phyloP scores from a whole-genome alignment of 2,888 invertebrate species.

The Galerucella pusilla region DNA sequence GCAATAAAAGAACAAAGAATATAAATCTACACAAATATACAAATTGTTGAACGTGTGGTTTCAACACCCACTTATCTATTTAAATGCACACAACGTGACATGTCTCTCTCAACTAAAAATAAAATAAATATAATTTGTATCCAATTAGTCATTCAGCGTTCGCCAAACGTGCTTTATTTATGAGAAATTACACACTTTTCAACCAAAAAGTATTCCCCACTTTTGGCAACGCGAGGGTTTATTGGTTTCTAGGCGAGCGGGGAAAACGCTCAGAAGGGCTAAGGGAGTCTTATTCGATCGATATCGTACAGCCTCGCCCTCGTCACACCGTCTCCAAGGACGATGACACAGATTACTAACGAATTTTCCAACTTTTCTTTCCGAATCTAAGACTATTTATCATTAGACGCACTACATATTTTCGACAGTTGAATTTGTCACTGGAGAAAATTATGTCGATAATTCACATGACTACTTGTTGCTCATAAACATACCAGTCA shows the following conservation, averaged over 20 bases:
- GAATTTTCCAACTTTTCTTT: conserved; percentile 37
- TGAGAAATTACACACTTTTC: background rate
- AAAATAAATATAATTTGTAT: background rate
- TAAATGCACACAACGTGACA: background rate
- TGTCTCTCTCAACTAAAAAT: background rate
- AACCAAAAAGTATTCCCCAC: background rate
- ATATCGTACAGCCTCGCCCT: conserved; percentile 55
- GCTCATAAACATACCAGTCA: background rate
- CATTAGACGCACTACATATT: background rate
- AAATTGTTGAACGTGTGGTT: background rate
- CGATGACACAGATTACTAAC: conserved; percentile 52
- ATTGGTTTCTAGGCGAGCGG: conserved; percentile 20
- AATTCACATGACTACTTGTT: conserved; percentile 16
- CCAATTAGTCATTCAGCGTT: background rate
- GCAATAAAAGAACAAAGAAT: no score
- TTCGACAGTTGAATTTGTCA: conserved; percentile 13
- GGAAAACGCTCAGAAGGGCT: conserved; percentile 42
- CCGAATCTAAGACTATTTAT: conserved; percentile 11
- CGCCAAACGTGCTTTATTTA: background rate
- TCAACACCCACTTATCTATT: background rate
- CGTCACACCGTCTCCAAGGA: conserved; percentile 55
- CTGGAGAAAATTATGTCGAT: conserved; percentile 1
- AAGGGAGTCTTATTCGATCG: conserved; percentile 47
- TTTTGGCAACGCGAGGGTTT: conserved; percentile 8
- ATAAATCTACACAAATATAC: no score